Evolutionary conservation across 2,113 vertebrate genomes (phyloP), one percentile per base, ranked within the genome.

Genomic region (Mormyrus iriodes): DNA sequence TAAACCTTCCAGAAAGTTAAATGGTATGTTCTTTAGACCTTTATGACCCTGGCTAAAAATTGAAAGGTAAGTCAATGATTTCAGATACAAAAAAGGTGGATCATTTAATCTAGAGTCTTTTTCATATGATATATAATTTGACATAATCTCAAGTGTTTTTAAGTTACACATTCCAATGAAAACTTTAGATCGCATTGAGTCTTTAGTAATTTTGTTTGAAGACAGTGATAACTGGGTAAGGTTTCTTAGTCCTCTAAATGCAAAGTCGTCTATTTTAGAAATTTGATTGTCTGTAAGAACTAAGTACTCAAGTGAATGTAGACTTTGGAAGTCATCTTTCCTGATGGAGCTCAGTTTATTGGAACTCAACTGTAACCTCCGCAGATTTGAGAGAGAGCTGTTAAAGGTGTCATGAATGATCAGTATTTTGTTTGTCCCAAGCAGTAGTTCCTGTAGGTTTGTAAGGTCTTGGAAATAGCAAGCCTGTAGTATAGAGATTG

Each of bases 101-200:
- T 19, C 0, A 1, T 4, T 0, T 39, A 94, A 55, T 46, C 21
- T 3, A n/a, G n/a, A 12, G 12, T 89, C 52, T 3, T 49, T 55
- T 0, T 39, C 7, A 9, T 93, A 95, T 0, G 24, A 61, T 24
- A 96, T 93, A 4, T 88, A 73, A 90, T 97, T 97, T 0, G 92
- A 19, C 5, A 86, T 91, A 42, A 96, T 84, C 73, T 93, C 88
- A 0, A 96, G 52, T 24, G 6, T 35, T 88, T 24, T 90, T 73
- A 97, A 91, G 44, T 92, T 94, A 1, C n/a, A 61, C 39, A 96
- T 86, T 85, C 89, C 90, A 17, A 53, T 90, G 27, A 96, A 97
- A 31, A 84, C 10, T 0, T 42, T 65, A 0, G 88, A 58, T 61
- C 0, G 0, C 2, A 96, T 1, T 10, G 12, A 0, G 0, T 61